Evolutionary conservation across 2,113 vertebrate genomes (phyloP).

Genomic region (Chaetodon auriga): DNA sequence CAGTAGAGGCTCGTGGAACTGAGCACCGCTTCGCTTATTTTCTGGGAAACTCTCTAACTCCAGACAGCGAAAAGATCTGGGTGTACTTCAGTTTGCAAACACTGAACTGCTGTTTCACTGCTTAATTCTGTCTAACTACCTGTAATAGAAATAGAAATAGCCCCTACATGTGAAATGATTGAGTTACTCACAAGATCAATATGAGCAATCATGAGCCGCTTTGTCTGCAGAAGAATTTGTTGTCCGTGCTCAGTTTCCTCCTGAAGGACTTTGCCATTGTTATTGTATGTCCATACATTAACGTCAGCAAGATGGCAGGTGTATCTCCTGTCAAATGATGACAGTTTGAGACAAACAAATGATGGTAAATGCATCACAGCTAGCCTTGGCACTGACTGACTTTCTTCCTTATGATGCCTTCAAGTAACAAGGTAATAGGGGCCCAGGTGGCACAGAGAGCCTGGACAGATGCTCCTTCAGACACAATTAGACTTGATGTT

Average conservation of each 20-base stretch:
- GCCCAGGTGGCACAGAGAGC: slow-evolving; percentile 22
- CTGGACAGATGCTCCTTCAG: slow-evolving; percentile 34
- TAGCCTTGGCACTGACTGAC: not conserved
- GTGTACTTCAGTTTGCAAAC: not conserved
- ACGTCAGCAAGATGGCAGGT: not conserved
- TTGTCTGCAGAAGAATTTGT: not conserved
- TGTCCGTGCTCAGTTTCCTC: not conserved
- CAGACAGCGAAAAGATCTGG: not conserved
- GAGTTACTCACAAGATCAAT: not conserved
- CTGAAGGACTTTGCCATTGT: not conserved
- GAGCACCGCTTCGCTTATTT: not conserved
- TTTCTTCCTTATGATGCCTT: slow-evolving; percentile 5
- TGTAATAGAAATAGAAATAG: not conserved
- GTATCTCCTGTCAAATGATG: not conserved
- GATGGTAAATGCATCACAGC: not conserved
- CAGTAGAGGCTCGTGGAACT: not conserved
- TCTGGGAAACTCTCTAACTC: not conserved
- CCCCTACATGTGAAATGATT: not conserved
- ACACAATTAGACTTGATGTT: slow-evolving; percentile 14
- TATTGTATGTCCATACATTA: not conserved
- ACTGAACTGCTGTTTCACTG: not conserved
- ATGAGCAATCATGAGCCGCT: not conserved
- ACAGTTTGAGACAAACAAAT: not conserved
- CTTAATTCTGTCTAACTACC: not conserved
- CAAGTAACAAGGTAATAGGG: not conserved